Evolutionary conservation across 2,113 vertebrate genomes (phyloP).

Genomic region (Microcebus tavaratra): DNA sequence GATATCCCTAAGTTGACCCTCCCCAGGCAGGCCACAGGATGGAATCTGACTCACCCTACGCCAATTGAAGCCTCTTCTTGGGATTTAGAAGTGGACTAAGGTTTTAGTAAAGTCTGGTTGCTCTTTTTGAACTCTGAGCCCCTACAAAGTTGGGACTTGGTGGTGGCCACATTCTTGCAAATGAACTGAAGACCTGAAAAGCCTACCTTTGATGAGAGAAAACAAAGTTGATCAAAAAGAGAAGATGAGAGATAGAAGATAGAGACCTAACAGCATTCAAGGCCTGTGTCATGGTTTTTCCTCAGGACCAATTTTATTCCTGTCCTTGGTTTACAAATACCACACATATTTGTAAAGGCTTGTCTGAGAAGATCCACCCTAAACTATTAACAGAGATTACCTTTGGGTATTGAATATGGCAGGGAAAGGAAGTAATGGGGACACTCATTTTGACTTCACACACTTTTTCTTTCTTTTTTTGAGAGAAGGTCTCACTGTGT

Average conservation of each 20-base stretch:
- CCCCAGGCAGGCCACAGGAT: not conserved
- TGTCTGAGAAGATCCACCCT: not conserved
- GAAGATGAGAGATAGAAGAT: not conserved
- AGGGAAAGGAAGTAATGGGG: not conserved
- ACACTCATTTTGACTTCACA: slow-evolving; percentile 7
- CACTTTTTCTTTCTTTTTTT: not conserved
- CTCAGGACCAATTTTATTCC: not conserved
- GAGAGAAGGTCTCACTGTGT: not conserved
- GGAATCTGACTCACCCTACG: not conserved
- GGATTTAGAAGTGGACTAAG: not conserved
- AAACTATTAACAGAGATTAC: not conserved
- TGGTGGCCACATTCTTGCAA: not conserved
- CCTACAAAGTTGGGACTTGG: not conserved
- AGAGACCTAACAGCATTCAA: not conserved
- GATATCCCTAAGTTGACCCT: not conserved
- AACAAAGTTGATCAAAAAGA: not conserved
- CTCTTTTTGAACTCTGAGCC: not conserved
- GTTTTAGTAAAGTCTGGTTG: not conserved
- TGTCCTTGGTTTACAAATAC: not conserved
- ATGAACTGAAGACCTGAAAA: not conserved
- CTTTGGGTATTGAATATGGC: not conserved
- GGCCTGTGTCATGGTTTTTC: not conserved
- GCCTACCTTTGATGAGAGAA: not conserved
- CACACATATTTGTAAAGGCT: not conserved
- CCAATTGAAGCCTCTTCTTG: not conserved